A percentile compares a stretch with the other conserved stretches of the same genome.
Evolutionary conservation across 1,140 invertebrate species (phyloP).

Genomic region (Metopolophium dirhodum): DNA sequence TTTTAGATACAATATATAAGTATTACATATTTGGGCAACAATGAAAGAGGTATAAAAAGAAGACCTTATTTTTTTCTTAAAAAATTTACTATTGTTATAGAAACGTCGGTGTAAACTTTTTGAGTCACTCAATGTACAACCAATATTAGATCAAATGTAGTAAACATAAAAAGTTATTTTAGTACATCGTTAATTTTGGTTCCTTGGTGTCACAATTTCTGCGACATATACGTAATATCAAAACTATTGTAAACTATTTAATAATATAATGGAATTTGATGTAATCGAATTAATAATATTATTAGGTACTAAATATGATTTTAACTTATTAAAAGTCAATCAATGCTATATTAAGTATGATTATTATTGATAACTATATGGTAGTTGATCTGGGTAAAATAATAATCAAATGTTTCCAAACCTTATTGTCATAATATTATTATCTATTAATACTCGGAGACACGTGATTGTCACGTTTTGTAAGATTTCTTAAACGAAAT

Average conservation of each 20-base stretch:
- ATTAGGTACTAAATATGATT: background rate
- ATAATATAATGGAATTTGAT: background rate
- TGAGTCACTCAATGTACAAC: background rate
- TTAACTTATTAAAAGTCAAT: background rate
- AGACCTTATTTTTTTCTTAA: background rate
- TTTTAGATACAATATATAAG: background rate
- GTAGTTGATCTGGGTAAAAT: background rate
- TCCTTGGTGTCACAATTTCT: background rate
- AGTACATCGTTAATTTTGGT: background rate
- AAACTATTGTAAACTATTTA: background rate
- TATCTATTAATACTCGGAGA: background rate
- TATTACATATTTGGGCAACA: background rate
- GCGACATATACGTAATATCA: background rate
- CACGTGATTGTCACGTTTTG: background rate
- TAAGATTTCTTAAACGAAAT: background rate
- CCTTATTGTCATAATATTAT: background rate
- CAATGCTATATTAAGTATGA: too few relatives aligned
- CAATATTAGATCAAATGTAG: background rate
- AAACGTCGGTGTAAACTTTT: background rate
- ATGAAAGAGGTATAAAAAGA: background rate
- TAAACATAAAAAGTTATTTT: background rate
- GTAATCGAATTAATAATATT: background rate
- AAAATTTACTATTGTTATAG: background rate
- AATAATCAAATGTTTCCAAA: background rate
- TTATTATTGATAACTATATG: background rate